These are phyloP conservation scores for Agrochola litura DNA, from an alignment of 2,888 invertebrate species.

Conservation along the genomic window DNA sequence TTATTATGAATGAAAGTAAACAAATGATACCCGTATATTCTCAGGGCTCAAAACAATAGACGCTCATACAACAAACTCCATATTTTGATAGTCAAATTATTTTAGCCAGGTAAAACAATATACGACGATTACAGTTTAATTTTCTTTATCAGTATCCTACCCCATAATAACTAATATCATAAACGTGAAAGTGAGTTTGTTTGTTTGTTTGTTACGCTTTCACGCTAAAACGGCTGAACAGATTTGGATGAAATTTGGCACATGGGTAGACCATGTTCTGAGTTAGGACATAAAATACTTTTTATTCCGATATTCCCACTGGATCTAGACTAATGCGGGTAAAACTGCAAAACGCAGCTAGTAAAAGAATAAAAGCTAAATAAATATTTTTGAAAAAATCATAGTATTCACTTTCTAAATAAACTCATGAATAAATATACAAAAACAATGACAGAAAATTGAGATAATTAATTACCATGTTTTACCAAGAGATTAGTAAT, in stretches of 20 bases:
- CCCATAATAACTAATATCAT: no score
- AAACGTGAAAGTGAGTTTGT: no score
- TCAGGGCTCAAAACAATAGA: constrained; percentile 6
- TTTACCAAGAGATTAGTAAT: background rate
- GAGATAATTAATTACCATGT: background rate
- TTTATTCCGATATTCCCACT: no score
- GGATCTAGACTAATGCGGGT: no score
- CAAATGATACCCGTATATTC: constrained; percentile 23
- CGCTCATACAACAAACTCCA: constrained; percentile 9
- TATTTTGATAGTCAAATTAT: constrained; percentile 13
- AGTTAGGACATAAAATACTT: no score
- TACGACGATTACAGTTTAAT: no score
- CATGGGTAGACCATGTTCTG: no score
- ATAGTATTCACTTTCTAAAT: background rate
- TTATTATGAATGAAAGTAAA: constrained; percentile 28
- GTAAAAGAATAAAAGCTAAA: background rate
- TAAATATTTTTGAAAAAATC: background rate
- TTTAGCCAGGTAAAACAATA: background rate
- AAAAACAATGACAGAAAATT: background rate
- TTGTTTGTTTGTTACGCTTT: no score
- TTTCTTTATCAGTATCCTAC: background rate
- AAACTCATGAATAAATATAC: background rate
- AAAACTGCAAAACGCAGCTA: no score
- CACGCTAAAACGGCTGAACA: no score
- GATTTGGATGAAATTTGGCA: no score